phyloP scores from a whole-genome alignment of 2,113 vertebrate species.

The Muntiacus muntjak region DNA sequence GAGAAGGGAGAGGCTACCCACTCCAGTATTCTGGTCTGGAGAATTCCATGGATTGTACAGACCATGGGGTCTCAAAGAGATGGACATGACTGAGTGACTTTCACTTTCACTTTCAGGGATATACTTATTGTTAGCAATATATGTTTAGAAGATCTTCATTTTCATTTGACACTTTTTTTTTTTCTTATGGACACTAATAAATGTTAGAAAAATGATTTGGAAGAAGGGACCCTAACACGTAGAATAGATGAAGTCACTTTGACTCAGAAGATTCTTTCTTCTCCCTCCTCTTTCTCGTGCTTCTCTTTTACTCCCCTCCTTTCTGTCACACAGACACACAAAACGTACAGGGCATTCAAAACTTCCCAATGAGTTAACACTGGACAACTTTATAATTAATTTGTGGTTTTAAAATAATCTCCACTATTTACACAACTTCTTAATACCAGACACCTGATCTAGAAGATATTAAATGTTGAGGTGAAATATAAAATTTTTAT shows the following conservation, averaged over 20 bases:
- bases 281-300: neutral
- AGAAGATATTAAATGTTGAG: neutral
- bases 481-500: neutral
- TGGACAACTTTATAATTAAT: neutral
- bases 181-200: neutral
- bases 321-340: neutral
- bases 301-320: neutral
- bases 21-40: neutral
- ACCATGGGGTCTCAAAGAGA: neutral
- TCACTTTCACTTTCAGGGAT: neutral
- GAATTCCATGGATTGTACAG: neutral
- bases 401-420: neutral
- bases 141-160: neutral
- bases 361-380: neutral
- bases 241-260: neutral
- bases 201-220: neutral
- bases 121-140: neutral
- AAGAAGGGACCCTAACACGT: neutral
- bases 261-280: neutral
- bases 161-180: neutral
- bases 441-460: neutral
- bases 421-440: neutral
- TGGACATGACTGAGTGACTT: fast-evolving
- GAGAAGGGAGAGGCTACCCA: neutral
- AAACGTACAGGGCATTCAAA: neutral